Base-by-base conservation (phyloP, 1,140 invertebrate genomes). In the Calephelis virginiensis region DNA sequence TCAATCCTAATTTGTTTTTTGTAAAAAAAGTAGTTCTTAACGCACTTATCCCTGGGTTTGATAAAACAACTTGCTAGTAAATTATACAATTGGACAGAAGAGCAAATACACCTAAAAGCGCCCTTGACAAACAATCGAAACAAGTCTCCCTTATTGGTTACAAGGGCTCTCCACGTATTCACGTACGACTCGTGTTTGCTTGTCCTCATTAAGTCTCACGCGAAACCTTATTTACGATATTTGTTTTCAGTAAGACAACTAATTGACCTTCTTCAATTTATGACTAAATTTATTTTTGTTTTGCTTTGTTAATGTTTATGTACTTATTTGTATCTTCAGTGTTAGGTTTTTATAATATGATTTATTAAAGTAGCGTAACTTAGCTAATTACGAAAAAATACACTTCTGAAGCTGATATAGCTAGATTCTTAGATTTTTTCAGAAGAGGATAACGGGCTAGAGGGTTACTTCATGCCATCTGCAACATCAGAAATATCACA, bases 181-280 rank as follows among this genome's bases (percentile, higher is more conserved):
- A 81, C 79, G 77, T 75, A 72, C 68, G 70, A 71, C 66, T 68
- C 67, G 66, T 90, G 83, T 90, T 90, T 85, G 80, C 77, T 46
- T 66, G 68, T 72, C 74, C 81, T 86, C 86, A 86, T 90, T 90
- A 87, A 81, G 72, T 78, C 87, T 87, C 87, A 85, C 84, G 75
- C 74, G 77, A 75, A 76, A 69, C 72, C 76, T 86, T 80, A 88
- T 90, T 90, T 89, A 89, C 86, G 86, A 86, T 66, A 85, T 89
- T 86, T 85, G 79, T 69, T 75, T 75, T 75, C 71, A 71, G 68
- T 76, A 77, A 75, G 74, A 75, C 69, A 76, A 64, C 76, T 87
- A 87, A 90, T 90, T 88, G 83, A 83, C 79, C 65, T 75, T 75
- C 69, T 68, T 71, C 28, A 28, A 40, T 45, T 62, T 38, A 45